Evolutionary conservation across 2,113 vertebrate species (phyloP).

Genomic region (Psilopsiagon aymara): DNA sequence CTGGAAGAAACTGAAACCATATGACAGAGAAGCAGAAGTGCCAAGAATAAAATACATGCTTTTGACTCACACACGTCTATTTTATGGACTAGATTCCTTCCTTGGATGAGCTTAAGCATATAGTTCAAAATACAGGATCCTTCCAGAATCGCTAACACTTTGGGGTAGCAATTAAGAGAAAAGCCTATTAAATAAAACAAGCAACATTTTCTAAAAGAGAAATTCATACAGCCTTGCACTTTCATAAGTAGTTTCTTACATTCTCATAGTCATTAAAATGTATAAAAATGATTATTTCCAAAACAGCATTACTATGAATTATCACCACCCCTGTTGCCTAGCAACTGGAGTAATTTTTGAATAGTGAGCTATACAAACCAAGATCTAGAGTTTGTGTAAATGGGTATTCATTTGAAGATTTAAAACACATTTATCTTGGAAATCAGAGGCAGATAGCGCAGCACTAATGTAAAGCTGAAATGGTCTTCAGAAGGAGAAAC

Average conservation of each 20-base stretch:
- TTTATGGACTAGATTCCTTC: not conserved
- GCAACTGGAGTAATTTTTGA: slow-evolving; percentile 79
- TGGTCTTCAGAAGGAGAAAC: not conserved
- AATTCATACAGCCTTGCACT: slow-evolving; percentile 1
- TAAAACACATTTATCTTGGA: slow-evolving; percentile 69
- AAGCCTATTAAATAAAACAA: slow-evolving; percentile 13
- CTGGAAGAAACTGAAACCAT: not conserved
- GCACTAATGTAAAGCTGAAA: slow-evolving; percentile 47
- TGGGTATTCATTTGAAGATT: slow-evolving; percentile 57
- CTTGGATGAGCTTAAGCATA: not conserved
- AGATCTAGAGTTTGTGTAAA: slow-evolving; percentile 71
- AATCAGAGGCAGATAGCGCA: slow-evolving; percentile 67
- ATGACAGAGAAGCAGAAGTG: not conserved
- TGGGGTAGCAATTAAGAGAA: not conserved
- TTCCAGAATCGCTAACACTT: not conserved
- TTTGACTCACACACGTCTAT: not conserved
- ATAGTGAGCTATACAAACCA: slow-evolving; percentile 62
- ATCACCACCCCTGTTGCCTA: slow-evolving; percentile 71
- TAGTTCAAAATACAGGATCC: not conserved
- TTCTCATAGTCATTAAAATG: slow-evolving; percentile 67
- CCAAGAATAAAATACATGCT: not conserved
- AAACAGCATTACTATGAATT: slow-evolving; percentile 70
- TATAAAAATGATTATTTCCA: slow-evolving; percentile 74
- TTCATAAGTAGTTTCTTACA: slow-evolving; percentile 47
- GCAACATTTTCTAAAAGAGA: slow-evolving; percentile 1